These are phyloP conservation scores for Herpetotheres cachinnans DNA, from an alignment of 2,113 vertebrate genomes.

Conservation along the genomic window DNA sequence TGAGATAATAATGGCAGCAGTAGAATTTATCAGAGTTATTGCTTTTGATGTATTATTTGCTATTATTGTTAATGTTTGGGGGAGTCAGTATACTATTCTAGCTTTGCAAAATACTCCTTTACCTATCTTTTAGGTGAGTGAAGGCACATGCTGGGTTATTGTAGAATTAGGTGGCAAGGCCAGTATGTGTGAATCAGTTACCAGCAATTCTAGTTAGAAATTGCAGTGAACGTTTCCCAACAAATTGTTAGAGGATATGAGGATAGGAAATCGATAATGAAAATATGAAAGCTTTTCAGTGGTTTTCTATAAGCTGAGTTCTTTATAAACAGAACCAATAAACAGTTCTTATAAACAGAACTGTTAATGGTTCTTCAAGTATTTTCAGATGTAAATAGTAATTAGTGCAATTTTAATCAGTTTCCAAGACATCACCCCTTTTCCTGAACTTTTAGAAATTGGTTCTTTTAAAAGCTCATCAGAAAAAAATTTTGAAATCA, in stretches of 20 bases:
- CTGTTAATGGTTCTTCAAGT: neutral
- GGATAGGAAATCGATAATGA: neutral
- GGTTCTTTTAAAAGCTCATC: neutral
- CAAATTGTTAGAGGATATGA: neutral
- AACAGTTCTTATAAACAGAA: neutral
- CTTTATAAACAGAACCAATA: neutral
- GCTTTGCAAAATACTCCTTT: neutral
- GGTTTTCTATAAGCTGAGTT: neutral
- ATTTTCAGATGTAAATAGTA: neutral
- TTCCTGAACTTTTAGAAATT: neutral
- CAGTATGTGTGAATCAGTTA: neutral
- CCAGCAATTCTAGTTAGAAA: neutral
- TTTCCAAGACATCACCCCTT: neutral
- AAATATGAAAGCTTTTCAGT: neutral
- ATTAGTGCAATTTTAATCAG: neutral
- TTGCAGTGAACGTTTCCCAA: neutral
- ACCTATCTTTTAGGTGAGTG: neutral
- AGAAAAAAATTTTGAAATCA: neutral
- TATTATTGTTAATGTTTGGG: neutral
- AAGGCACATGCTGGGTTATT: neutral
- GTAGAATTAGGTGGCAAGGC: neutral
- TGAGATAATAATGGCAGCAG: neutral
- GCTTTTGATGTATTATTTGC: neutral
- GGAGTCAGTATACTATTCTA: neutral
- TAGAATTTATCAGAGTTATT: neutral